These are phyloP conservation scores for Drosophila rhopaloa DNA, from an alignment of 1,140 invertebrate genomes.

Conservation along the genomic window DNA sequence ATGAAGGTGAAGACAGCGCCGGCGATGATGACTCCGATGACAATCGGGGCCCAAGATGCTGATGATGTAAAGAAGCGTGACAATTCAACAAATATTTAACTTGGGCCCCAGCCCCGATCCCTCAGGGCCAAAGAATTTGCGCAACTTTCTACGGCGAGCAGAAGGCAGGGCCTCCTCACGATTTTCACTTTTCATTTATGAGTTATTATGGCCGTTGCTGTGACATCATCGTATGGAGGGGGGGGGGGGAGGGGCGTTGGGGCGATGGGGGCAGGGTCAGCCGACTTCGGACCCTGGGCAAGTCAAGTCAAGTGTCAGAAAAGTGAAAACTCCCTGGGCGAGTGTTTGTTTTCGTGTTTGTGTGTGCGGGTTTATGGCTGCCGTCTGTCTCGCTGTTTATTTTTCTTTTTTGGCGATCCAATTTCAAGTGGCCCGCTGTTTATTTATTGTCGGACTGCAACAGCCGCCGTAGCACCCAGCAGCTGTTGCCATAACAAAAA, in stretches of 20 bases:
- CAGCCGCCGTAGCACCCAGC: conserved; percentile 37
- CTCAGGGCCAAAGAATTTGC: conserved; percentile 75
- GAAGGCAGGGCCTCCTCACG: conserved; percentile 42
- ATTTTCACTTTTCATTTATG: conserved; percentile 83
- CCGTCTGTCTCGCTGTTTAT: conserved; percentile 59
- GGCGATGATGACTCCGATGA: conserved; percentile 59
- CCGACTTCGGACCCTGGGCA: conserved; percentile 49
- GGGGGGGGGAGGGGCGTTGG: not conserved
- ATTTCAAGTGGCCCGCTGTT: conserved; percentile 78
- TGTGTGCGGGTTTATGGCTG: conserved; percentile 47
- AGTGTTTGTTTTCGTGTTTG: conserved; percentile 30
- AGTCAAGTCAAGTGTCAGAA: conserved; percentile 82
- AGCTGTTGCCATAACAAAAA: conserved; percentile 78
- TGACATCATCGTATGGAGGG: conserved; percentile 64
- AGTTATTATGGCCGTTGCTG: conserved; percentile 64
- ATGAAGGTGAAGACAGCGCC: conserved; percentile 47
- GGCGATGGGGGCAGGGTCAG: conserved; percentile 8
- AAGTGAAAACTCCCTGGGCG: conserved; percentile 68
- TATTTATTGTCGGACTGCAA: conserved; percentile 72
- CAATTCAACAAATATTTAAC: conserved; percentile 78
- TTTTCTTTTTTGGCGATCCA: conserved; percentile 80
- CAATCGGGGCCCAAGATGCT: conserved; percentile 48
- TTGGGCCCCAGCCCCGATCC: conserved; percentile 34
- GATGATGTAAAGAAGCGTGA: conserved; percentile 78
- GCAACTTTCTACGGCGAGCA: conserved; percentile 68